These are phyloP conservation scores for Pseudopodoces humilis DNA, from an alignment of 2,113 vertebrate genomes.

Conservation along the genomic window DNA sequence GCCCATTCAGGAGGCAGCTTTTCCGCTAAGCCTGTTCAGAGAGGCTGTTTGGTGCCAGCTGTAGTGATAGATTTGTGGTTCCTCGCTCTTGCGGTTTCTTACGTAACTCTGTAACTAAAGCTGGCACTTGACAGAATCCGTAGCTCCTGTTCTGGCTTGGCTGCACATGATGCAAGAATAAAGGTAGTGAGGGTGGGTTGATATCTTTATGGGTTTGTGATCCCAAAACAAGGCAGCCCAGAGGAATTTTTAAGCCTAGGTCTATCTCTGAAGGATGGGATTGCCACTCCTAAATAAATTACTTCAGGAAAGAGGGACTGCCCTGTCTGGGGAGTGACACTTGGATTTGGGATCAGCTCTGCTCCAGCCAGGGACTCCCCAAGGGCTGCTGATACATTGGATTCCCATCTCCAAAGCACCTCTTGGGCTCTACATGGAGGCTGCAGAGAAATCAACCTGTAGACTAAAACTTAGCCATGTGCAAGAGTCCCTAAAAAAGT, in stretches of 20 bases:
- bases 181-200: background rate
- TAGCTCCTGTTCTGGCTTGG: slow-evolving; percentile 52
- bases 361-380: background rate
- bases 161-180: slow-evolving; percentile 22
- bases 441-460: background rate
- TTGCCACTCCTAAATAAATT: background rate
- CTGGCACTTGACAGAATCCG: slow-evolving; percentile 17
- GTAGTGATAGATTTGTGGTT: slow-evolving; percentile 54
- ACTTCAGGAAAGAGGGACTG: background rate
- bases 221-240: background rate
- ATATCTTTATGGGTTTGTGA: background rate
- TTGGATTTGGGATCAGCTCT: background rate
- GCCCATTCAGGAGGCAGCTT: slow-evolving; percentile 43
- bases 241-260: background rate
- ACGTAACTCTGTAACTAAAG: slow-evolving; percentile 37
- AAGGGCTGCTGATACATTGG: background rate
- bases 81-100: slow-evolving; percentile 47
- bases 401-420: background rate
- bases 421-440: background rate
- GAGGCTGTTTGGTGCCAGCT: slow-evolving; percentile 34
- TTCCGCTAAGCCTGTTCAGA: background rate
- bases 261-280: background rate
- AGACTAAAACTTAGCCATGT: background rate
- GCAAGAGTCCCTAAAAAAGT: background rate
- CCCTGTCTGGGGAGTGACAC: background rate